Conservation (phyloP, 2,888 invertebrate genomes). For the Cephus sareptanus region DNA sequence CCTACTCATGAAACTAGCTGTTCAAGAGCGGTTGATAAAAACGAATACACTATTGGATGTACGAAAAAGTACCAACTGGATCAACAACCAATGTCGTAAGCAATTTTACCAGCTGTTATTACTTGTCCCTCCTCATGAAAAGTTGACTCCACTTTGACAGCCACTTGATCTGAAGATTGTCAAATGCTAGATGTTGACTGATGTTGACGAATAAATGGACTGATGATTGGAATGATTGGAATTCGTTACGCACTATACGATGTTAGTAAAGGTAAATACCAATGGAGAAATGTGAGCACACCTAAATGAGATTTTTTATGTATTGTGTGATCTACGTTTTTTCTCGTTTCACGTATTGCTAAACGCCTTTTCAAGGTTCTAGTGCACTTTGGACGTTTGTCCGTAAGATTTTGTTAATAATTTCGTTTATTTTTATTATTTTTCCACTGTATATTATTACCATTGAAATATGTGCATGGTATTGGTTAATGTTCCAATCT, state of each 20-base stretch:
- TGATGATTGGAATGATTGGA: neutral
- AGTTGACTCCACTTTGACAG: neutral
- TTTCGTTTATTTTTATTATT: neutral
- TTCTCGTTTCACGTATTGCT: neutral
- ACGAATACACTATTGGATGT: neutral
- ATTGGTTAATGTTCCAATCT: neutral
- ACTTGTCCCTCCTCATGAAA: neutral
- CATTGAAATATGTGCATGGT: neutral
- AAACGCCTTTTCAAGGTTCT: neutral
- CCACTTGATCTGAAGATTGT: neutral
- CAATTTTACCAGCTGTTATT: neutral
- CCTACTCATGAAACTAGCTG: neutral
- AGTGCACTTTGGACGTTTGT: neutral
- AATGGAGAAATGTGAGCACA: neutral
- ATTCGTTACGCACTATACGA: neutral
- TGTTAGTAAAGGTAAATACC: neutral
- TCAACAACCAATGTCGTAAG: neutral
- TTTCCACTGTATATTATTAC: neutral
- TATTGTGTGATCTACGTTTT: neutral
- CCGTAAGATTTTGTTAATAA: neutral
- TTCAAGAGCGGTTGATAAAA: neutral
- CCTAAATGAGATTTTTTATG: neutral
- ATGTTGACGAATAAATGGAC: neutral
- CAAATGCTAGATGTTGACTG: neutral
- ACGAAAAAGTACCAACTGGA: neutral